phyloP scores from a whole-genome alignment of 2,888 invertebrate species.

The Leptarthrus brevirostris region DNA sequence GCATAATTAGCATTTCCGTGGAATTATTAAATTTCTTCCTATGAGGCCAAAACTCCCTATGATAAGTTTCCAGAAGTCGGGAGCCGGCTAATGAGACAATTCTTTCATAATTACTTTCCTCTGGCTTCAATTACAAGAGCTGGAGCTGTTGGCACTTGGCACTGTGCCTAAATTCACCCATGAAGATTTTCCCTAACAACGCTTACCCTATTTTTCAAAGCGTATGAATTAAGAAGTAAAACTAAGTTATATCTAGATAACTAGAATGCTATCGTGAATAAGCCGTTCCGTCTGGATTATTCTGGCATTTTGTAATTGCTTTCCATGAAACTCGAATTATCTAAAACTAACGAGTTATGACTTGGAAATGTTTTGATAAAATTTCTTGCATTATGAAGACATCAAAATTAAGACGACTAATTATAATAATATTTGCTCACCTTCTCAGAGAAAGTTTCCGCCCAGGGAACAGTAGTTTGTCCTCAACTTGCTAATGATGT shows the following conservation, averaged over 20 bases:
- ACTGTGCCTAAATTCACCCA: background rate
- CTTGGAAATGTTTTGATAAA: too few relatives aligned
- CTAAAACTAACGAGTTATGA: background rate
- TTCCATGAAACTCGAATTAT: background rate
- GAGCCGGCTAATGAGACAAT: constrained; percentile 24
- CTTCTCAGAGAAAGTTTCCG: background rate
- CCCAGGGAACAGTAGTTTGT: background rate
- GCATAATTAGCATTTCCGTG: background rate
- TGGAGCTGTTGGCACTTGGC: background rate
- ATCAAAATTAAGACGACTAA: too few relatives aligned
- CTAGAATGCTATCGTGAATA: background rate
- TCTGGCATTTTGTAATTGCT: background rate
- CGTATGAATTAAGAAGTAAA: background rate
- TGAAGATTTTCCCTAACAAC: background rate
- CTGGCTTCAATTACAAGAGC: background rate
- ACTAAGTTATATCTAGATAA: background rate
- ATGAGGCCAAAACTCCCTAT: constrained; percentile 1
- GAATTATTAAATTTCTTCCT: constrained; percentile 27
- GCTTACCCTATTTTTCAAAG: background rate
- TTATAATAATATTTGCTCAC: background rate
- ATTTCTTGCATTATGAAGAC: too few relatives aligned
- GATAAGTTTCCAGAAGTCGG: background rate
- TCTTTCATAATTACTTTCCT: constrained; percentile 25
- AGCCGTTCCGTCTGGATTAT: background rate
- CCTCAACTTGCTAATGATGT: constrained; percentile 17